Conservation (phyloP, 2,113 vertebrate genomes). For the Hemiprocne comata region DNA sequence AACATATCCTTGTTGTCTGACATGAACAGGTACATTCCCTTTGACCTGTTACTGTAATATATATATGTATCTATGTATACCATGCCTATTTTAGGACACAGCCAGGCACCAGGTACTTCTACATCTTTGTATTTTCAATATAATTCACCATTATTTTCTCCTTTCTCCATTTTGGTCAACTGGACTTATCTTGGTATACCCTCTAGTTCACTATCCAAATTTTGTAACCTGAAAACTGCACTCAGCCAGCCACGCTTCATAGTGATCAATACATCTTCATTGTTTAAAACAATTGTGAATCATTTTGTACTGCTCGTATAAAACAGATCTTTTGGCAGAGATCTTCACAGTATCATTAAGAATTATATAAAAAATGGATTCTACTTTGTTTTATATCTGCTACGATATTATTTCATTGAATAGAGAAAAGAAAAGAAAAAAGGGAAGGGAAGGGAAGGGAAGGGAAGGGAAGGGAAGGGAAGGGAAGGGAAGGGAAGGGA, state of each 20-base stretch:
- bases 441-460: too few relatives aligned
- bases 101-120: not conserved
- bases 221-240: not conserved
- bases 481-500: too few relatives aligned
- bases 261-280: not conserved
- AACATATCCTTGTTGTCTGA: not conserved
- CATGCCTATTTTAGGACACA: not conserved
- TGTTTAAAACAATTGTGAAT: not conserved
- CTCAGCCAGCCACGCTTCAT: rapidly evolving
- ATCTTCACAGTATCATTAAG: not conserved
- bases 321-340: not conserved
- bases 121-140: not conserved
- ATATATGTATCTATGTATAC: not conserved
- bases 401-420: not conserved
- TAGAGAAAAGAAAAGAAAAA: too few relatives aligned
- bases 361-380: not conserved
- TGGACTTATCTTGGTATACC: not conserved
- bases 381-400: not conserved
- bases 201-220: not conserved
- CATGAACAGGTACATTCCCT: not conserved
- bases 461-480: too few relatives aligned
- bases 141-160: not conserved
- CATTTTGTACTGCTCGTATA: not conserved
- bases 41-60: not conserved
- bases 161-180: not conserved